Evolutionary conservation across 2,888 invertebrate genomes (phyloP).

Genomic region (Sarcophaga rosellei): DNA sequence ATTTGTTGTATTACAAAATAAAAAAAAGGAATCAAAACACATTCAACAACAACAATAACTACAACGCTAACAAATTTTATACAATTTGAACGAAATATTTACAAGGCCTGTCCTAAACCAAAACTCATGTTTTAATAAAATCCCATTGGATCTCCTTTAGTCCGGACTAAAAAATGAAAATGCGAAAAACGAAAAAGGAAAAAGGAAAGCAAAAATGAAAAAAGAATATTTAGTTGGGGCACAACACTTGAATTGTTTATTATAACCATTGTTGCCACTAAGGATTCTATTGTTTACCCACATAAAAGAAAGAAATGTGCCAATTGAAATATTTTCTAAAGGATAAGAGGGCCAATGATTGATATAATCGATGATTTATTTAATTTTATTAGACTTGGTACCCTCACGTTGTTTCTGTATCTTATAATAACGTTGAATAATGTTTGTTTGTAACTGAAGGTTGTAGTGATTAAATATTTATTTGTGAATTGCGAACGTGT

Average conservation of each 20-base stretch:
- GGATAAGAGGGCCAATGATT: not conserved
- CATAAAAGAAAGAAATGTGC: not conserved
- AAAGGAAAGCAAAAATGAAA: slow-evolving; percentile 7
- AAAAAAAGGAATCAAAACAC: slow-evolving; percentile 14
- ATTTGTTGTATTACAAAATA: slow-evolving; percentile 29
- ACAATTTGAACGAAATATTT: slow-evolving; percentile 47
- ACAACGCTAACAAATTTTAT: slow-evolving; percentile 23
- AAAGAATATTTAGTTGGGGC: not conserved
- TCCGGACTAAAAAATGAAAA: slow-evolving; percentile 40
- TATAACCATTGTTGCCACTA: slow-evolving; percentile 36
- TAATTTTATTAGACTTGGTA: not conserved
- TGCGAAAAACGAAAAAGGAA: not conserved
- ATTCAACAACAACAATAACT: slow-evolving; percentile 23
- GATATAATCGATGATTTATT: slow-evolving; percentile 11
- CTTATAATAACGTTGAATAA: too few relatives aligned
- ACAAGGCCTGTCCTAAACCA: slow-evolving; percentile 29
- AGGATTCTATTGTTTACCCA: not conserved
- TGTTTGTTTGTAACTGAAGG: too few relatives aligned
- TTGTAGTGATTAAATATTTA: too few relatives aligned
- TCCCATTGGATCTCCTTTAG: slow-evolving; percentile 47
- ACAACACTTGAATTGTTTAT: slow-evolving; percentile 41
- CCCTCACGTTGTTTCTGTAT: too few relatives aligned
- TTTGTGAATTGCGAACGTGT: too few relatives aligned
- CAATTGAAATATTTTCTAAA: not conserved
- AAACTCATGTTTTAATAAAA: slow-evolving; percentile 46